A percentile compares a stretch with the other conserved stretches of the same genome.
Evolutionary conservation across 2,113 vertebrate species (phyloP).

Genomic region (Gavia stellata): DNA sequence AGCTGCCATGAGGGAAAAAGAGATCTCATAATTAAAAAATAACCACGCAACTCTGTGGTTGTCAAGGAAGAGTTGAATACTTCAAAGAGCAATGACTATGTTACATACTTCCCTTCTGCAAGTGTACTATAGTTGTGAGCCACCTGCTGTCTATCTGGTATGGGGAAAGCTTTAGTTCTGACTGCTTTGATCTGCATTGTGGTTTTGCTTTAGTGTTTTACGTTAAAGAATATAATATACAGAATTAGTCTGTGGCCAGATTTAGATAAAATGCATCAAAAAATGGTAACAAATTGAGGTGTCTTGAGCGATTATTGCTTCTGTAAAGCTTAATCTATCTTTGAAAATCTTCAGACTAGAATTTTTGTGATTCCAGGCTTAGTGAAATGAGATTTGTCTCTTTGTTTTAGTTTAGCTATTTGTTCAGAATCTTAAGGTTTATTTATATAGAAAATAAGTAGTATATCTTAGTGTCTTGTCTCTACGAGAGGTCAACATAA

Average conservation of each 20-base stretch:
- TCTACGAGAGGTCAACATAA: background rate
- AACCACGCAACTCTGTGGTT: background rate
- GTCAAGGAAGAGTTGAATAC: background rate
- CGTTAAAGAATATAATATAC: background rate
- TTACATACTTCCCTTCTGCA: background rate
- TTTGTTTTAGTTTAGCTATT: background rate
- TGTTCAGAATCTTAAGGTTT: background rate
- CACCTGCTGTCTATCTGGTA: background rate
- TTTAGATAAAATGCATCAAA: background rate
- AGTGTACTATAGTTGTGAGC: background rate
- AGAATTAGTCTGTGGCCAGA: background rate
- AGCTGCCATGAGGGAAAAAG: background rate
- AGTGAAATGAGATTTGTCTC: background rate
- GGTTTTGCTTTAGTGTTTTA: background rate
- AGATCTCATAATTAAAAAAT: background rate
- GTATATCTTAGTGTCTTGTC: background rate
- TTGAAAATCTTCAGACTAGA: background rate
- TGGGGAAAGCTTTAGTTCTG: background rate
- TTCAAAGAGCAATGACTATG: background rate
- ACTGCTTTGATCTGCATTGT: background rate
- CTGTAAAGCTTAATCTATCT: background rate
- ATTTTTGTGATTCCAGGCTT: background rate
- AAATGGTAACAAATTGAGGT: background rate
- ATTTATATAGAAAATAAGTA: background rate
- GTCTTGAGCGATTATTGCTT: background rate